Conservation (phyloP, 2,888 invertebrate species). For the Malthinus flaveolus region DNA sequence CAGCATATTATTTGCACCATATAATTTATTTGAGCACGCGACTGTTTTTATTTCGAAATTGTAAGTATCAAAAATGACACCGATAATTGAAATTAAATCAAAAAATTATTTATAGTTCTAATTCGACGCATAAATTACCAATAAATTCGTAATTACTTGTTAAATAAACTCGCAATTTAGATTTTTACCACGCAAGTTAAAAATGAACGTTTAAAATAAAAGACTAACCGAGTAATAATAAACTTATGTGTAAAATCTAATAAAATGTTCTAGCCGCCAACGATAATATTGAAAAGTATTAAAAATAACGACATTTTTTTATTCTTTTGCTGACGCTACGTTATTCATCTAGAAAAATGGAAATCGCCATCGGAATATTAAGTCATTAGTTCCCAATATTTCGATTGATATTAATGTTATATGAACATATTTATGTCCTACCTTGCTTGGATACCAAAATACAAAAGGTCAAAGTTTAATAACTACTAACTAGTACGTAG, state of each 20-base stretch:
- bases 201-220: not conserved
- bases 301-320: slow-evolving; percentile 27
- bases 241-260: slow-evolving; percentile 8
- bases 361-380: slow-evolving; percentile 36
- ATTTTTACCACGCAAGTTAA: no score
- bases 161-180: no score
- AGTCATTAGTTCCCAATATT: slow-evolving; percentile 38
- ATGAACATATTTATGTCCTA: no score
- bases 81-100: not conserved
- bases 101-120: no score
- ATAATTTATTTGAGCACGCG: slow-evolving; percentile 23
- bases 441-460: no score
- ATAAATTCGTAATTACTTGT: no score
- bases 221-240: not conserved
- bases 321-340: slow-evolving; percentile 12
- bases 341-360: slow-evolving; percentile 34
- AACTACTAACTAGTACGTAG: no score
- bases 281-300: slow-evolving; percentile 17
- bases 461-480: no score
- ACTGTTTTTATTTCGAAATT: slow-evolving; percentile 18
- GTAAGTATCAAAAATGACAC: slow-evolving; percentile 23
- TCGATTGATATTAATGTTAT: slow-evolving; percentile 44
- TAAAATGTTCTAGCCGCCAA: slow-evolving; percentile 11
- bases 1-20: slow-evolving; percentile 18
- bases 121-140: no score